Evolutionary conservation across 2,113 vertebrate species (phyloP).

Genomic region (Oreochromis aureus): DNA sequence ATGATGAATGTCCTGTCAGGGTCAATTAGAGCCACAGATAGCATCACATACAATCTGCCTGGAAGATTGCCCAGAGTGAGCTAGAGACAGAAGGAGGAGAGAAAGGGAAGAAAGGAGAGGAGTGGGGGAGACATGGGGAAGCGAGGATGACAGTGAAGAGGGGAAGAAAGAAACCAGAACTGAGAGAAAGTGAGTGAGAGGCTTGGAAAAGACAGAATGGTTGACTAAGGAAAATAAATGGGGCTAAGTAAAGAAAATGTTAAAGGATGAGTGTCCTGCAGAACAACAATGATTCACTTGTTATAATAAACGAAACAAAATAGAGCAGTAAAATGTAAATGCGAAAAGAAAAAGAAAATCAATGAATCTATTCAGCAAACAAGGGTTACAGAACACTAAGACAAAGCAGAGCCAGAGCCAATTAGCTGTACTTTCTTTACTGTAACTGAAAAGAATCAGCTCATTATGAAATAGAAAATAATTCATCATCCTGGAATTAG

Average conservation of each 20-base stretch:
- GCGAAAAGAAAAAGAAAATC: neutral
- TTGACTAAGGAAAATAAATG: neutral
- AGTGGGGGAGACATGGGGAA: neutral
- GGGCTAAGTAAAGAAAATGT: neutral
- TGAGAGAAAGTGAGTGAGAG: neutral
- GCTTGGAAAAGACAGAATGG: neutral
- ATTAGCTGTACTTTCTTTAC: neutral
- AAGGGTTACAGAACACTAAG: neutral
- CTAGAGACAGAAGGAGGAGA: neutral
- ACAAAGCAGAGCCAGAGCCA: neutral
- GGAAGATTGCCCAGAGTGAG: conserved; percentile 47
- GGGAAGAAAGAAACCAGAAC: neutral
- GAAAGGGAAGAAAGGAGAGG: neutral
- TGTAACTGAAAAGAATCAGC: neutral
- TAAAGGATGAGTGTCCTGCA: neutral
- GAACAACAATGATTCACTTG: neutral
- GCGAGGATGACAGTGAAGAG: neutral
- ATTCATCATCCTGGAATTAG: neutral
- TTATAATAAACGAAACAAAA: neutral
- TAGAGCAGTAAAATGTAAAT: neutral
- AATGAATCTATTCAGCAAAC: neutral
- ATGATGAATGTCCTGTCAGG: conserved; percentile 76
- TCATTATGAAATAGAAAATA: neutral
- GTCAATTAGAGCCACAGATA: conserved; percentile 61
- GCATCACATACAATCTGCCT: conserved; percentile 43